Evolutionary conservation across 2,113 vertebrate species (phyloP).

Genomic region (Paradoxurus hermaphroditus): DNA sequence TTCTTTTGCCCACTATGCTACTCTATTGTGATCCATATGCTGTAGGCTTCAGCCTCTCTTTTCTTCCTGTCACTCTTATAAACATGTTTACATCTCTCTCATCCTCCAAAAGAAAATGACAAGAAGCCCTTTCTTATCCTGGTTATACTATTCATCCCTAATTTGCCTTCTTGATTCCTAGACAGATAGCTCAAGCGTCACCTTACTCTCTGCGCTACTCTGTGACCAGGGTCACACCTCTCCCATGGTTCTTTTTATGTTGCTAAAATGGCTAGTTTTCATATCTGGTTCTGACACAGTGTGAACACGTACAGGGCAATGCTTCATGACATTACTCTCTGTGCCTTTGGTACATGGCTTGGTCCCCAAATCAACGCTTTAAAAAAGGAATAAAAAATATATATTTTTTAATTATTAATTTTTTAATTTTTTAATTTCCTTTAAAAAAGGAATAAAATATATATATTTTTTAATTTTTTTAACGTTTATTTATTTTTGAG

Average conservation of each 20-base stretch:
- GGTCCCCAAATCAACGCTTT: not conserved
- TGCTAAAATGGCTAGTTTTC: not conserved
- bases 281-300: too few species aligned
- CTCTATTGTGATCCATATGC: not conserved
- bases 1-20: not conserved
- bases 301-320: not conserved
- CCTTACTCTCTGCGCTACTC: too few species aligned
- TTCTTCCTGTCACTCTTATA: not conserved
- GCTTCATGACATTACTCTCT: not conserved
- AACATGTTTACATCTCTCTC: not conserved
- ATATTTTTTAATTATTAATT: too few species aligned
- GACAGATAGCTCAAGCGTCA: not conserved
- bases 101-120: not conserved
- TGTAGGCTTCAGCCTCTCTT: not conserved
- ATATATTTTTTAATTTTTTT: too few species aligned
- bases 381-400: not conserved
- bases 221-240: not conserved
- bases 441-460: too few species aligned
- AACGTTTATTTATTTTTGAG: too few species aligned
- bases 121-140: not conserved
- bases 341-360: not conserved
- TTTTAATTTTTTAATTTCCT: too few species aligned
- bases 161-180: not conserved
- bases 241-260: not conserved
- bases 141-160: not conserved